A percentile compares a stretch with the other conserved stretches of the same genome.
phyloP scores from a whole-genome alignment of 2,113 vertebrate species.

The Scytalopus superciliaris region DNA sequence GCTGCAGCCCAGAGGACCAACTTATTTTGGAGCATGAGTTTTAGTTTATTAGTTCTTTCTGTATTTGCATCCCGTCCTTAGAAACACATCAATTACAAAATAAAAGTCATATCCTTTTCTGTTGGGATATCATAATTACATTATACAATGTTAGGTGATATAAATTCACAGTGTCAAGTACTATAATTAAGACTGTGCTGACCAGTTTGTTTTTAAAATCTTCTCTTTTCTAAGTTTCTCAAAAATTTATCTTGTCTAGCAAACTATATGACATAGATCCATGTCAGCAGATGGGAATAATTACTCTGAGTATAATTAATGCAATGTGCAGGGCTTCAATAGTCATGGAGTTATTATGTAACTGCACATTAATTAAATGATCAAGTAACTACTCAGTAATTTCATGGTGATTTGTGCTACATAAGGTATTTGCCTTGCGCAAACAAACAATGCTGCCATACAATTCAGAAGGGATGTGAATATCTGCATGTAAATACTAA shows the following conservation, averaged over 20 bases:
- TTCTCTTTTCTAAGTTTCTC: slow-evolving; percentile 4
- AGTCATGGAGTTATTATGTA: slow-evolving; percentile 63
- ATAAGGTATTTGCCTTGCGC: slow-evolving; percentile 49
- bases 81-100: not conserved
- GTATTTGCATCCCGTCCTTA: not conserved
- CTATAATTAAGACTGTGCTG: slow-evolving; percentile 18
- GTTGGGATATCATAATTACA: not conserved
- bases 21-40: not conserved
- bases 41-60: not conserved
- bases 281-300: slow-evolving; percentile 58
- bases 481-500: slow-evolving; percentile 21
- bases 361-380: slow-evolving; percentile 65
- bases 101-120: not conserved
- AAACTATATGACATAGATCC: slow-evolving; percentile 47
- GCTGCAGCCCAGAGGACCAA: not conserved
- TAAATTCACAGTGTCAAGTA: slow-evolving; percentile 6
- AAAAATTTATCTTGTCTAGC: slow-evolving; percentile 44
- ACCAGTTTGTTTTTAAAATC: slow-evolving; percentile 3
- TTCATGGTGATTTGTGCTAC: slow-evolving; percentile 69
- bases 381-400: slow-evolving; percentile 67
- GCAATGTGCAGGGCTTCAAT: slow-evolving; percentile 65
- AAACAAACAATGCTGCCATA: slow-evolving; percentile 63
- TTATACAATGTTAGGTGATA: not conserved
- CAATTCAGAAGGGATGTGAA: slow-evolving; percentile 18
- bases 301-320: slow-evolving; percentile 63